Conservation (phyloP, 2,888 invertebrate species). For the Limnephilus rhombicus region DNA sequence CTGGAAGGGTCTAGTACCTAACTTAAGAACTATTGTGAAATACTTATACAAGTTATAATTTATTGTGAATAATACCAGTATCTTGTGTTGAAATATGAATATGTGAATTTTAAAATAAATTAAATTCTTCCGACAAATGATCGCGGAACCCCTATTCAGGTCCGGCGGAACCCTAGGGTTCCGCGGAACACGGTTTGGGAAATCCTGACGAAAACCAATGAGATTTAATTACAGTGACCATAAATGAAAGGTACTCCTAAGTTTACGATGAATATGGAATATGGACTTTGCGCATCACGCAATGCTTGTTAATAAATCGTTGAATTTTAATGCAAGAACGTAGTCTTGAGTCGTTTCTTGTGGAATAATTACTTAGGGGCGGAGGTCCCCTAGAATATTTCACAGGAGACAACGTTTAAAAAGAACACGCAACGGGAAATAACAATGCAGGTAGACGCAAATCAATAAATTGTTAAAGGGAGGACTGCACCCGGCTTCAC, state of each 20-base stretch:
- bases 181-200: no score
- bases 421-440: slow-evolving; percentile 53
- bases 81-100: no score
- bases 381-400: slow-evolving; percentile 31
- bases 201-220: background rate
- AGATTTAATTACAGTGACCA: slow-evolving; percentile 54
- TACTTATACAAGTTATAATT: no score
- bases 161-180: no score
- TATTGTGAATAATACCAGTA: no score
- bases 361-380: slow-evolving; percentile 50
- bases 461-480: slow-evolving; percentile 35
- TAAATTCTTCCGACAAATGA: no score
- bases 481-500: slow-evolving; percentile 21
- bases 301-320: slow-evolving; percentile 62
- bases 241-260: slow-evolving; percentile 50
- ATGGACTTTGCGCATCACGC: slow-evolving; percentile 57
- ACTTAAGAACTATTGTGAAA: no score
- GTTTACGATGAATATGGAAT: slow-evolving; percentile 32
- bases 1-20: no score
- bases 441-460: slow-evolving; percentile 16
- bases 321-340: slow-evolving; percentile 63
- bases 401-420: slow-evolving; percentile 53
- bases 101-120: no score
- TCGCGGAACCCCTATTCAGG: no score
- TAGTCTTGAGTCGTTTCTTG: slow-evolving; percentile 55